Percentiles rank a stretch among this genome's conserved stretches.
Conservation (phyloP, 2,888 invertebrate species). For the Rotaria macrura region DNA sequence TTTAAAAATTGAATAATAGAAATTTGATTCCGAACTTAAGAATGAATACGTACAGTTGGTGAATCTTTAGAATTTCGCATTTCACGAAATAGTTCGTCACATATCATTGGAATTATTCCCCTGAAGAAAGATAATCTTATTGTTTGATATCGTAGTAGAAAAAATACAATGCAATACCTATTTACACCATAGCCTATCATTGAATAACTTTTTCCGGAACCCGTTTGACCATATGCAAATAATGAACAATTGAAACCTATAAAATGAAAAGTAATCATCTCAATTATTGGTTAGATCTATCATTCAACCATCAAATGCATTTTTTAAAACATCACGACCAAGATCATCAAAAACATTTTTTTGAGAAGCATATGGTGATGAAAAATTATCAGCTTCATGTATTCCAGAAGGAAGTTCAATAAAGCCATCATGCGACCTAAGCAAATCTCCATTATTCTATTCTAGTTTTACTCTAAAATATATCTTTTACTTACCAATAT, state of each 20-base stretch:
- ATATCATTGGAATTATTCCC: conserved; percentile 50
- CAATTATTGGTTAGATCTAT: conserved; percentile 38
- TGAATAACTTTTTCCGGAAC: conserved; percentile 50
- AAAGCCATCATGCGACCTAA: conserved; percentile 50
- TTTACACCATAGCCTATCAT: conserved; percentile 50
- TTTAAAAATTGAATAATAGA: too few species aligned
- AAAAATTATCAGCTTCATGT: conserved; percentile 38
- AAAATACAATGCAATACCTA: conserved; percentile 38
- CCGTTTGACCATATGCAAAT: conserved; percentile 51
- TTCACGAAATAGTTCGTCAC: conserved; percentile 49
- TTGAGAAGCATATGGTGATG: conserved; percentile 46
- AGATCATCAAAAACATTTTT: conserved; percentile 47
- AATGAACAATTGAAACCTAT: conserved; percentile 50
- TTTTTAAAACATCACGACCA: conserved; percentile 48
- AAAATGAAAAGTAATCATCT: conserved; percentile 24
- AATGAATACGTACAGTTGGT: conserved; percentile 19
- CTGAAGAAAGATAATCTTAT: conserved; percentile 38
- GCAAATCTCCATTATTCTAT: too few species aligned
- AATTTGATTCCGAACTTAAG: too few species aligned
- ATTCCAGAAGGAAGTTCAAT: conserved; percentile 39
- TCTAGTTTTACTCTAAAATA: too few species aligned
- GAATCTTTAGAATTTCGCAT: conserved; percentile 39
- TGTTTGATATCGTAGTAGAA: background rate
- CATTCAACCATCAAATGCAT: conserved; percentile 44
- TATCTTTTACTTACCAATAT: conserved; percentile 44